Evolutionary conservation across 2,113 vertebrate genomes (phyloP), one percentile per base, ranked within the genome.

Genomic region (Myotis brandtii): DNA sequence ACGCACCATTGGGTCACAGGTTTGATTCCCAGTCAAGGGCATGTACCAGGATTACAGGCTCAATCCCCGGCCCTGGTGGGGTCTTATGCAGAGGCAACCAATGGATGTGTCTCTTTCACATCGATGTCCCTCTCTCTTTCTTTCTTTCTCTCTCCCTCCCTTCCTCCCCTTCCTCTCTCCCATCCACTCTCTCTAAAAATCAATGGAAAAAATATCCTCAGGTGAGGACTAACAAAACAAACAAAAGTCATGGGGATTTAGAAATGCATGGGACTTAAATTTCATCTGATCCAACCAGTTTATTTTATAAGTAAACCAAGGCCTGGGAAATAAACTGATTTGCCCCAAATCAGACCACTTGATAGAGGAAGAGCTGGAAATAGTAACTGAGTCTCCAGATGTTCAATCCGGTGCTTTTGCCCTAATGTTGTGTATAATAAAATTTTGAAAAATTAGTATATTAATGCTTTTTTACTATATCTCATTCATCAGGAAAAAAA

Each of bases 241-340:
- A 62, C 0, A 27, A 73, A 81, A 86, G 59, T 90, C 37, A 85
- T 34, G 34, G 48, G 37, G 12, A 75, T 66, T 84, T 89, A 93
- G 72, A 89, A 90, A 86, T 66, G 2, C 21, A 9, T 79, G 9
- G 20, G 25, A 30, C 70, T 94, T 93, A 43, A 73, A 72, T 82
- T 92, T 40, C 54, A 80, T 91, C 18, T 94, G 20, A 37, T 46
- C 32, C 67, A 93, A 3, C 4, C 6, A 52, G 23, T 93, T 93
- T 93, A 64, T 76, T 91, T 91, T 72, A 23, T 66, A 91, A 76
- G 30, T 52, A 72, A 69, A 72, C 54, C n/a, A 17, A 85, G n/a
- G 40, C 54, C 67, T 40, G 62, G 90, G 86, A 93, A 43, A 70
- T 25, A 23, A 79, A 1, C 50, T 56, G 34, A 67, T 48, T 79